phyloP scores from a whole-genome alignment of 2,113 vertebrate genomes.

The Sorex fumeus region DNA sequence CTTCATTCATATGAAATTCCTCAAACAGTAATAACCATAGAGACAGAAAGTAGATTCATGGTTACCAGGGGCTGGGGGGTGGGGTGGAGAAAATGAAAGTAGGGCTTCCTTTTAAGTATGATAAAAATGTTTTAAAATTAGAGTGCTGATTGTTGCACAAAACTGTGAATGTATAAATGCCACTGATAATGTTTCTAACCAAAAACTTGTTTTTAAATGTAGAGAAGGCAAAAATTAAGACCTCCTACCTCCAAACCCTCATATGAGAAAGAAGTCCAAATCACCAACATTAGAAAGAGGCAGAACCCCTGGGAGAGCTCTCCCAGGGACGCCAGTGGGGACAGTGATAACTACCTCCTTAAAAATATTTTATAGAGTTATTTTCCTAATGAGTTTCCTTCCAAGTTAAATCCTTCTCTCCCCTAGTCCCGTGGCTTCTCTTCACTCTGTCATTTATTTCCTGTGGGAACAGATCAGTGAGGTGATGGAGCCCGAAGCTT shows the following conservation, averaged over 20 bases:
- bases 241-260: not conserved
- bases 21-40: not conserved
- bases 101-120: not conserved
- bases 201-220: not conserved
- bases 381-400: slow-evolving; percentile 57
- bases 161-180: not conserved
- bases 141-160: not conserved
- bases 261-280: not conserved
- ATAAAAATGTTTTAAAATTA: not conserved
- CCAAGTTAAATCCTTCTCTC: slow-evolving; percentile 34
- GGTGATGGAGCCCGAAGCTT: fast-evolving
- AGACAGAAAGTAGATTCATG: not conserved
- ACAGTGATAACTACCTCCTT: not conserved
- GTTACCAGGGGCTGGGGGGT: not conserved
- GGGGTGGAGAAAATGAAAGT: no score
- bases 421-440: slow-evolving; percentile 10
- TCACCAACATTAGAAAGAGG: not conserved
- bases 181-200: not conserved
- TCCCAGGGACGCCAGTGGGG: not conserved
- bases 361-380: not conserved
- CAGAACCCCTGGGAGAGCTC: not conserved
- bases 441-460: slow-evolving; percentile 19
- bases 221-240: not conserved
- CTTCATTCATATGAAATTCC: not conserved
- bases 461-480: not conserved